A percentile compares a stretch with the other conserved stretches of the same genome.
Evolutionary conservation across 2,797 vertebrate species (phyloP).

Genomic region (Premnoplex brunnescens): DNA sequence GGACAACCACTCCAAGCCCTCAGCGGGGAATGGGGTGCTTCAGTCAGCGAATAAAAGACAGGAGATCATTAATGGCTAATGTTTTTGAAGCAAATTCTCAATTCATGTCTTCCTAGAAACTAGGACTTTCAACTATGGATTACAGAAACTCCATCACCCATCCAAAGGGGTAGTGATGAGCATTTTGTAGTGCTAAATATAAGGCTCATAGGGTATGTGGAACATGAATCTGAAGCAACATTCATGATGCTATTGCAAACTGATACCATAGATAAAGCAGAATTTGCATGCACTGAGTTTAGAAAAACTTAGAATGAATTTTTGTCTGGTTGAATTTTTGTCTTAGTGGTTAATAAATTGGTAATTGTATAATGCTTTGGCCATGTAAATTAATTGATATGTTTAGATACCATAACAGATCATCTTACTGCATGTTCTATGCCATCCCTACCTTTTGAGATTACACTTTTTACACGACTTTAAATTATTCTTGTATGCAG

Average conservation of each 20-base stretch:
- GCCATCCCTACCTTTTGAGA: neutral
- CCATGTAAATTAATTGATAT: neutral
- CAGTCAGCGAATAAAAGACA: neutral
- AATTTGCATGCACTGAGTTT: neutral
- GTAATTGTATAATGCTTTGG: neutral
- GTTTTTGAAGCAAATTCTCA: neutral
- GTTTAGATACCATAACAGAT: neutral
- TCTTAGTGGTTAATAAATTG: neutral
- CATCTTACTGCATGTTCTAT: neutral
- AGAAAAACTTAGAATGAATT: neutral
- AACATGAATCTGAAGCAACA: neutral
- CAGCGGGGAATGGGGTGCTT: neutral
- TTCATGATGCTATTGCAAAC: neutral
- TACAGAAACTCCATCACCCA: neutral
- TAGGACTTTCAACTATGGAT: neutral
- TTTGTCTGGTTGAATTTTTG: neutral
- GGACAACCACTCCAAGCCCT: neutral
- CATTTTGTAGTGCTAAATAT: neutral
- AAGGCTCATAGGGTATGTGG: neutral
- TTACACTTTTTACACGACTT: neutral
- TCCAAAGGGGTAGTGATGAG: neutral
- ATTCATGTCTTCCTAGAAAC: neutral
- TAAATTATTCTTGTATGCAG: neutral
- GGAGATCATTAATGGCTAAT: neutral
- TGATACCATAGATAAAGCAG: neutral